Conservation (phyloP, 2,888 invertebrate species). For the Bellardia pandia region DNA sequence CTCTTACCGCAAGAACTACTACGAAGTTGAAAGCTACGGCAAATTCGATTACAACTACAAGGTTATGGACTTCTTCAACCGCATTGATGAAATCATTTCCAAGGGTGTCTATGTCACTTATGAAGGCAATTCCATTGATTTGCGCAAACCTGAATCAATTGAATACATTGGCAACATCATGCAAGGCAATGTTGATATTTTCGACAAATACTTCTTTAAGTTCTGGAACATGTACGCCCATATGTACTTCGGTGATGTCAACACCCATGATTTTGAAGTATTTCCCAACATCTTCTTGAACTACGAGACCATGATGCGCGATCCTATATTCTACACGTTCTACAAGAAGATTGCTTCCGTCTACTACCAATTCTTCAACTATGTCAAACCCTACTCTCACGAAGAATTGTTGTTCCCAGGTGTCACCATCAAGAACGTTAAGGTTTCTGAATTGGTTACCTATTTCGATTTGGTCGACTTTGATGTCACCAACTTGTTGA, state of each 20-base stretch:
- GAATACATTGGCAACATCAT: constrained; percentile 86
- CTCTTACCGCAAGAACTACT: constrained; percentile 87
- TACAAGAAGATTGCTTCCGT: constrained; percentile 86
- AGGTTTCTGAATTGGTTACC: constrained; percentile 85
- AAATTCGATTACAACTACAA: constrained; percentile 76
- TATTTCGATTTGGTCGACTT: constrained; percentile 86
- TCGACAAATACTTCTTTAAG: constrained; percentile 76
- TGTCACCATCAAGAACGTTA: constrained; percentile 87
- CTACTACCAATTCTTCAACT: constrained; percentile 86
- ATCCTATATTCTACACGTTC: constrained; percentile 86
- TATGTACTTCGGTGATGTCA: constrained; percentile 47
- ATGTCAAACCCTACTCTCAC: constrained; percentile 86
- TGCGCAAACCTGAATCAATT: constrained; percentile 83
- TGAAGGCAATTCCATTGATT: constrained; percentile 72
- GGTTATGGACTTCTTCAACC: constrained; percentile 78
- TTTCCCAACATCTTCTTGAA: too few relatives aligned
- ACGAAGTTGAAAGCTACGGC: constrained; percentile 84
- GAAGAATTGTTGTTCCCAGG: constrained; percentile 86
- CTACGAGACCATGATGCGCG: too few relatives aligned
- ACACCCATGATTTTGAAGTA: too few relatives aligned
- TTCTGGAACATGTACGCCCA: constrained; percentile 75
- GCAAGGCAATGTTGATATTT: constrained; percentile 84
- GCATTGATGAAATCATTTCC: constrained; percentile 85
- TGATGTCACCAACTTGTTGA: constrained; percentile 84
- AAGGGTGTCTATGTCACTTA: constrained; percentile 82